Evolutionary conservation across 2,113 vertebrate genomes (phyloP), one percentile per base, ranked within the genome.

Genomic region (Notothenia coriiceps): DNA sequence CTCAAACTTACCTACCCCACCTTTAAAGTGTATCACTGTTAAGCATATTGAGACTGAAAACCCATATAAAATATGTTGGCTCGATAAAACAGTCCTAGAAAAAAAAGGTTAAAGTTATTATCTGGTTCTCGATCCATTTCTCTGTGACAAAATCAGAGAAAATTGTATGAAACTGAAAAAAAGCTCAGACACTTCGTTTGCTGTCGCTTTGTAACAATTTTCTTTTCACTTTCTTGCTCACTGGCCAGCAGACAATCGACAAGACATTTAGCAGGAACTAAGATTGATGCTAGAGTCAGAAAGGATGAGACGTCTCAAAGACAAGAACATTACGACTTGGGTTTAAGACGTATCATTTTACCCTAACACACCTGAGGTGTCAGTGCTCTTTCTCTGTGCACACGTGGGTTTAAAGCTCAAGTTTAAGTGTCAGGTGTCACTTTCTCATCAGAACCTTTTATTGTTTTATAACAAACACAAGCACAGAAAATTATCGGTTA

Each of bases 351-450:
- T 62, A 61, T 89, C 33, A 0, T 65, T 61, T 85, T 81, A 77
- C 82, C 44, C 74, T 2, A 35, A 14, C 81, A 75, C 88, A 86
- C 70, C 70, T 86, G 73, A 86, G 70, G 68, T 74, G 77, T 76
- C 74, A 44, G n/a, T 22, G 55, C 56, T 62, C 35, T 9, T 2
- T 60, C 77, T n/a, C 25, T 11, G 17, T 50, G 49, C 75, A 79
- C 44, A 66, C 46, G 46, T 44, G 49, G 62, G 35, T n/a, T 70
- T 80, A 55, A 46, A 59, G 56, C 44, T 25, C 18, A 18, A 77
- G 64, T 66, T 86, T 46, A 82, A 77, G 87, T 80, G 72, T 91
- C 79, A 77, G 82, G 63, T 94, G 88, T 91, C 93, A 87, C 90
- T 93, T 93, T 94, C 92, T 81, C 83, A 86, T 77, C 25, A 52